Evolutionary conservation across 2,888 invertebrate genomes (phyloP), one percentile per base, ranked within the genome.

Genomic region (Euspilapteryx auroguttella): DNA sequence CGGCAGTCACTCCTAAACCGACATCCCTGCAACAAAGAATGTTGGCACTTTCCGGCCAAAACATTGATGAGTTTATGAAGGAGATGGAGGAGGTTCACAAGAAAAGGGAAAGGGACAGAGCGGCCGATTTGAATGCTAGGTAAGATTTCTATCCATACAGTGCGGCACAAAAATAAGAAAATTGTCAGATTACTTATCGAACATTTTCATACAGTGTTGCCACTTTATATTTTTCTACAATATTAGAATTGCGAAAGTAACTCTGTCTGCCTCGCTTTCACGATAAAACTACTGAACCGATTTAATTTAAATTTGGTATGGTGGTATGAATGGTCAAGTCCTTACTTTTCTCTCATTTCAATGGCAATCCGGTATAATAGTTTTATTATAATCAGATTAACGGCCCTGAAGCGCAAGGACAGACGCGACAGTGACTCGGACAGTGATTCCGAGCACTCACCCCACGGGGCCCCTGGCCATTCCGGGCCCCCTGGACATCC

Each of bases 11-110:
- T 4, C 38, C 47, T 1, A 87, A 87, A 49, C 88, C 89, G 0
- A 88, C 87, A 1, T 84, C 87, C 0, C 55, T 93, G 17, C 92
- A 93, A 48, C 89, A 91, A 44, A 85, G 89, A 40, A 92, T 92
- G 90, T 66, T 92, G 44, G 87, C 86, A n/a, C 80, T 92, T 46
- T 89, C 91, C 8, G 92, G 93, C 1, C 93, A 94, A 64, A 92
- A 93, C 47, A 89, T 94, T 12, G 94, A 94, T 43, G 89, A 89
- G 36, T 93, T 93, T 43, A 92, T 93, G 89, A 87, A 90, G 48
- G 93, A 93, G 76, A 91, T 89, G 89, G 91, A 91, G 62, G 87
- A 86, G 34, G 89, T 87, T 0, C 89, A 89, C 39, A 84, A 83
- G 47, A 88, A 87, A 52, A 79, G 85, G 35, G 88, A 84, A 47